Base-by-base conservation (phyloP, 2,113 vertebrate genomes). In the Thomomys bottae region DNA sequence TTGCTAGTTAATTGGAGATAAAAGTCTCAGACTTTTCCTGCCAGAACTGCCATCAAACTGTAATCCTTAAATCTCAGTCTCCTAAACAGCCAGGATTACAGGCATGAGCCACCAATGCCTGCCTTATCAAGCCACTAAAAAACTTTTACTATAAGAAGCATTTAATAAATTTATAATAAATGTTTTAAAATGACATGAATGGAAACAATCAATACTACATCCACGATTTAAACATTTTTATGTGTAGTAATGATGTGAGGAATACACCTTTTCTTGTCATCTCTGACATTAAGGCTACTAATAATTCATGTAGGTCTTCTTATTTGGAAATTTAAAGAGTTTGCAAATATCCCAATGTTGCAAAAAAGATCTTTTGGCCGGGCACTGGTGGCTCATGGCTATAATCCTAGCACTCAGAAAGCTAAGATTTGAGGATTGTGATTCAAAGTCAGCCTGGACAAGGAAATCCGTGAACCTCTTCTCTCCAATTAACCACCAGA, bases 131-230 rank as follows among this genome's bases (percentile, higher is more conserved):
- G 70, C 40, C 15, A 84, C 45, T 45, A 81, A 77, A 77, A 36
- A 49, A 73, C 28, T 68, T 88, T 93, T 88, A 93, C 67, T 90
- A 76, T 85, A 24, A 91, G 42, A 75, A 91, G 70, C 75, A 28
- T 15, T 34, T 79, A 12, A 49, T 49, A 49, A 49, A 49, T 72
- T 90, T 79, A 88, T 24, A 91, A 54, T 21, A 75, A 92, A 73
- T 79, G n/a, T 15, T n/a, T 79, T 71, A 76, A 93, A 88, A 88
- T 79, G 54, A 68, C 71, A 87, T 45, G 24, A 76, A 38, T 45
- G 38, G 42, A 72, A 93, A 85, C 32, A 75, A 93, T 59, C 11
- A 73, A 36, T 26, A 2, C 32, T 17, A 12, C 30, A 91, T 24
- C 34, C 64, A 81, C 17, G 40, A 85, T 67, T 40, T 88, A 70